Evolutionary conservation across 1,140 invertebrate species (phyloP).

Genomic region (Galleria mellonella): DNA sequence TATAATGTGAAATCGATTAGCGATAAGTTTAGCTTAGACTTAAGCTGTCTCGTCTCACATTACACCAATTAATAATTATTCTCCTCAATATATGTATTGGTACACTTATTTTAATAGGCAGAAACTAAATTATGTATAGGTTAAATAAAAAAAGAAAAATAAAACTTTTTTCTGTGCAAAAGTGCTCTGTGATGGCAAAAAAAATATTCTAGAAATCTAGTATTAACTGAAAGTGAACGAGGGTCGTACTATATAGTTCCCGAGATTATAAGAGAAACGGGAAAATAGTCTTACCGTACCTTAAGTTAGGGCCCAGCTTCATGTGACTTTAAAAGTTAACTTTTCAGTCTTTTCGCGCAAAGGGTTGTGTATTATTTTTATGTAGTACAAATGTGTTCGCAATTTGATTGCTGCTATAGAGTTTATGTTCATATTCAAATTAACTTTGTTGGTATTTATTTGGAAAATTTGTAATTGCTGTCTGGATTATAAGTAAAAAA

Average conservation of each 20-base stretch:
- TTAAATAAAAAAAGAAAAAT: constrained; percentile 57
- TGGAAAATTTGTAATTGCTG: constrained; percentile 43
- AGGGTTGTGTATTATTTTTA: constrained; percentile 74
- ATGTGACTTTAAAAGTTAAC: constrained; percentile 67
- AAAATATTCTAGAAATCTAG: constrained; percentile 67
- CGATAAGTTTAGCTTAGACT: constrained; percentile 56
- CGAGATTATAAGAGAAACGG: constrained; percentile 1
- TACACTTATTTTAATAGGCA: constrained; percentile 54
- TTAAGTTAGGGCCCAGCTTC: constrained; percentile 27
- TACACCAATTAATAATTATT: constrained; percentile 51
- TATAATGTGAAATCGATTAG: constrained; percentile 53
- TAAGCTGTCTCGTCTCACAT: constrained; percentile 65
- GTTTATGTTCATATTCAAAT: constrained; percentile 63
- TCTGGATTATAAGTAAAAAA: constrained; percentile 39
- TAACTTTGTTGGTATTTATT: constrained; percentile 64
- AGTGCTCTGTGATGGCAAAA: constrained; percentile 65
- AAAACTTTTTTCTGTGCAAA: constrained; percentile 60
- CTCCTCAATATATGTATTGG: constrained; percentile 56
- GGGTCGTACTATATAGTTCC: constrained; percentile 18
- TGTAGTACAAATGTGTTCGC: constrained; percentile 74
- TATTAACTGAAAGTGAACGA: constrained; percentile 62
- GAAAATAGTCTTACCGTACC: constrained; percentile 4
- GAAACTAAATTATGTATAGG: constrained; percentile 62
- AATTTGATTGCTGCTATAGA: constrained; percentile 73
- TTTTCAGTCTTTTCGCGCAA: constrained; percentile 72